These are phyloP conservation scores for Sphaerodactylus townsendi DNA, from an alignment of 2,113 vertebrate species.

Conservation along the genomic window DNA sequence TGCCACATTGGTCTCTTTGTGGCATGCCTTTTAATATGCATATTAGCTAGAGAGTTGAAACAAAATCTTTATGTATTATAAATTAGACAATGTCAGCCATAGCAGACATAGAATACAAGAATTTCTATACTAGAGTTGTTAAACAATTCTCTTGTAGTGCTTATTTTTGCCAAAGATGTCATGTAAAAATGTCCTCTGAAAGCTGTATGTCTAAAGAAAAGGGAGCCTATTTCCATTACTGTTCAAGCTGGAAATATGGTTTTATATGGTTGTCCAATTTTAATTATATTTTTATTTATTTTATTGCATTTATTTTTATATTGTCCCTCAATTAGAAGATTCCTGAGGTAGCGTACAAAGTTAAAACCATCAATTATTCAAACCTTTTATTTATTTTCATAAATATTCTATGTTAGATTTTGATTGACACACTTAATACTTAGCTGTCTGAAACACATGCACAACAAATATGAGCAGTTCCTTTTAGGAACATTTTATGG, in stretches of 20 bases:
- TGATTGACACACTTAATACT: not conserved
- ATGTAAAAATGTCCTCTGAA: constrained; percentile 10
- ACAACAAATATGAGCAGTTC: not conserved
- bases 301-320: no score
- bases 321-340: no score
- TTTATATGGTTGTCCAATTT: not conserved
- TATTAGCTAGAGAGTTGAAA: not conserved
- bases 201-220: not conserved
- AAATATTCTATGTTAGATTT: not conserved
- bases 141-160: not conserved
- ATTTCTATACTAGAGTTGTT: not conserved
- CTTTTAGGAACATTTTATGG: not conserved
- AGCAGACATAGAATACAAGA: not conserved
- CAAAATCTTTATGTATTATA: constrained; percentile 9
- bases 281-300: not conserved
- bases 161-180: not conserved
- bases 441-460: not conserved
- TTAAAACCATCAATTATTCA: not conserved
- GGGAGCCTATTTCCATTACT: not conserved
- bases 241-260: not conserved
- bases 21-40: not conserved
- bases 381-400: not conserved
- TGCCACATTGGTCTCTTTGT: not conserved
- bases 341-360: no score
- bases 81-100: not conserved